Evolutionary conservation across 35 echinoderm and acorn worm genomes (phyloP), one percentile per base, ranked within the genome.

Genomic region (Ptychodera flava): DNA sequence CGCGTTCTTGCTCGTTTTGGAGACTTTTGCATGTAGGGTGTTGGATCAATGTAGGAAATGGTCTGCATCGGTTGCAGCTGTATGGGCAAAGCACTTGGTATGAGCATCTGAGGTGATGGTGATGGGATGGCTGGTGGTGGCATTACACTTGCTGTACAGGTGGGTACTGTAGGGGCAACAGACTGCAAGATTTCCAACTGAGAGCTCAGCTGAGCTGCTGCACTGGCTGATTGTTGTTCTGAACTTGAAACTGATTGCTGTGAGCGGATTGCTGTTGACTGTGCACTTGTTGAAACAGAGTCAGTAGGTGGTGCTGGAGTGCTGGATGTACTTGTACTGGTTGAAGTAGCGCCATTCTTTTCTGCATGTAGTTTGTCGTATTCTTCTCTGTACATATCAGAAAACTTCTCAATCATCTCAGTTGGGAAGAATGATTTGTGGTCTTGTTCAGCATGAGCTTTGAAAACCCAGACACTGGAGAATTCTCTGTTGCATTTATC

Each of bases 381-480:
- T 78, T 94, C 90, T 80, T 94, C 90, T 77, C 91, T 91, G 80
- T 94, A 98, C 78, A 88, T 85, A 38, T 94, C 79, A 31, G 95
- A 91, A 91, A 94, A 98, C 85, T 92, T 88, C 82, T 98, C 92
- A 52, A 98, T 89, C 77, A 90, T 87, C 15, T 98, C 85, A 85
- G 87, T 98, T 38, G 93, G 89, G 34, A 98, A 88, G 32, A 98
- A 22, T 80, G 91, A 91, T 77, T 94, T 98, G 78, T 98, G 95
- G 38, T 94, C 85, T 78, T 98, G 92, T 92, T 98, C 95, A 31
- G 93, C 85, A 92, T 98, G 95, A 75, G 95, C 95, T 90, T 98
- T 98, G 80, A 90, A 98, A 16, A 98, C 95, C 92, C 92, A 98
- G 28, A 98, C 88, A 79, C 95, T 98, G 1, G 92, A 94, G 79